Conservation (phyloP, 2,113 vertebrate genomes). For the Siniperca knerii region DNA sequence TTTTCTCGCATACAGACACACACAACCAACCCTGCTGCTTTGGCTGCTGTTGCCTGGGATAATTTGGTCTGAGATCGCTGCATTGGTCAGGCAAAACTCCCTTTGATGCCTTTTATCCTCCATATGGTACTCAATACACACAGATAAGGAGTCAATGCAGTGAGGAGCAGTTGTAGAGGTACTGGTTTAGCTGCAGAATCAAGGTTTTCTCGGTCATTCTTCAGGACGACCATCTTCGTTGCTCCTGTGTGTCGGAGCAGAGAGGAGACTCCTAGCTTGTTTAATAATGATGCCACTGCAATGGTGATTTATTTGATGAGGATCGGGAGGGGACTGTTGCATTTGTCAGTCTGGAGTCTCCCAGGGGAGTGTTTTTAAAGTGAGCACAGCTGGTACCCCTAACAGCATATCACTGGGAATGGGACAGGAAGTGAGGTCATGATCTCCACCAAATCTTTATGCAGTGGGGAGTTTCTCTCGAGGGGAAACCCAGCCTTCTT, state of each 20-base stretch:
- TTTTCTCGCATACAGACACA: conserved; percentile 34
- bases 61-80: conserved; percentile 61
- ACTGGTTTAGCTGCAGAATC: conserved; percentile 22
- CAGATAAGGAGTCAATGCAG: conserved; percentile 12
- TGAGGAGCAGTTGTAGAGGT: neutral
- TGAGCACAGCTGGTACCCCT: conserved; percentile 79
- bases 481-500: conserved; percentile 36
- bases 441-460: conserved; percentile 41
- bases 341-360: conserved; percentile 66
- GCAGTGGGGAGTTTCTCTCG: conserved; percentile 27
- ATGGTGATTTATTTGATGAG: conserved; percentile 77
- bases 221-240: neutral
- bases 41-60: conserved; percentile 57
- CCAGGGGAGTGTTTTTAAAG: conserved; percentile 68
- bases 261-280: conserved; percentile 70
- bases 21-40: conserved; percentile 59
- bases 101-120: conserved; percentile 59
- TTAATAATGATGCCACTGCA: conserved; percentile 77
- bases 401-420: conserved; percentile 67
- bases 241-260: conserved; percentile 4
- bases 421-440: conserved; percentile 77
- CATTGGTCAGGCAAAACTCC: conserved; percentile 37
- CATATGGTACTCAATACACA: conserved; percentile 56
- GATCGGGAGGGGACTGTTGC: conserved; percentile 69
- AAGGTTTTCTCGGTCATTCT: neutral